Conservation (phyloP, 2,797 vertebrate genomes). For the Catamblyrhynchus diadema region DNA sequence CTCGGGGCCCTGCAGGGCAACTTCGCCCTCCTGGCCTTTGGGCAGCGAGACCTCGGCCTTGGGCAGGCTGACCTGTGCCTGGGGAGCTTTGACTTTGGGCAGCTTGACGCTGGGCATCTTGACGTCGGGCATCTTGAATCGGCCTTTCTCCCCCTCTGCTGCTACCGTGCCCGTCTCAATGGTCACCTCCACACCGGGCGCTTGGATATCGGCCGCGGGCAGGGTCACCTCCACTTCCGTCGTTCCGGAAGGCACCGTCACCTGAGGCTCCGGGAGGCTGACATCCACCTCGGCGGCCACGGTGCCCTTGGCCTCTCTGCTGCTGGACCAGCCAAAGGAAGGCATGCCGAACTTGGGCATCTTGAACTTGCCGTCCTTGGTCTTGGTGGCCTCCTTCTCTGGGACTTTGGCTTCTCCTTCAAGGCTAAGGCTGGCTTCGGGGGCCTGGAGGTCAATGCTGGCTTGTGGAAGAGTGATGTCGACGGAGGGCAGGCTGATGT, state of each 20-base stretch:
- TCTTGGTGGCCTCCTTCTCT: background rate
- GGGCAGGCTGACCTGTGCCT: background rate
- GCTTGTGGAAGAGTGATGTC: background rate
- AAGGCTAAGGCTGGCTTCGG: background rate
- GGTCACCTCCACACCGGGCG: accelerated
- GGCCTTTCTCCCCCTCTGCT: background rate
- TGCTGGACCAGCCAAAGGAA: background rate
- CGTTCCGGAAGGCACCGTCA: background rate
- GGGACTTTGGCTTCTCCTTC: background rate
- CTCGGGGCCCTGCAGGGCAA: background rate
- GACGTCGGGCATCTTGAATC: background rate
- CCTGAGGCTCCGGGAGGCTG: background rate
- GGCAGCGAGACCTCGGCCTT: background rate
- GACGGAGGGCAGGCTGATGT: background rate
- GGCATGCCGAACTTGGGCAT: background rate
- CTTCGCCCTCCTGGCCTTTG: background rate
- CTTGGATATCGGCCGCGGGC: background rate
- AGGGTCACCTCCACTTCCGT: background rate
- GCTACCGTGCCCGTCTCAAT: accelerated
- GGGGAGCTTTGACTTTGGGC: background rate
- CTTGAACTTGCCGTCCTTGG: background rate
- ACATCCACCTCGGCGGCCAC: background rate
- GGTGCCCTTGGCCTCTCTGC: background rate
- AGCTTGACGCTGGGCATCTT: background rate
- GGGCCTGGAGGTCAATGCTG: background rate